Conservation (phyloP, 2,113 vertebrate genomes). For the Spermophilus dauricus region DNA sequence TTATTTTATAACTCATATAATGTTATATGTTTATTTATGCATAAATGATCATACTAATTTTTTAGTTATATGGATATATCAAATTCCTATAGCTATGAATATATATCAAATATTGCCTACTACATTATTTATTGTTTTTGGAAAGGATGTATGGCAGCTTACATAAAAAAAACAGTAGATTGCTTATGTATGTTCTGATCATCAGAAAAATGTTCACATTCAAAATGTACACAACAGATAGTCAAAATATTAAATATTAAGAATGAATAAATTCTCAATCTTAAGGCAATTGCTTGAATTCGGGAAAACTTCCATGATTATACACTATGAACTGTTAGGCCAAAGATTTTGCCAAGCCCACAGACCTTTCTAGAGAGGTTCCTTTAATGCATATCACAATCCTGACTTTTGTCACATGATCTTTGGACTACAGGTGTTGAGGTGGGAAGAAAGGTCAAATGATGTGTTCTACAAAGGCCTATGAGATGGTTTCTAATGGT, state of each 20-base stretch:
- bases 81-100: neutral
- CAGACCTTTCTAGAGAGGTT: neutral
- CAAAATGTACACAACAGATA: neutral
- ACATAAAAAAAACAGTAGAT: neutral
- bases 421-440: neutral
- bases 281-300: neutral
- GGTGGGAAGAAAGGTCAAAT: too few relatives aligned
- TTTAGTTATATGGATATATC: neutral
- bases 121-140: neutral
- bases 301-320: neutral
- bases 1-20: neutral
- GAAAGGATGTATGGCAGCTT: neutral
- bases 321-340: neutral
- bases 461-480: neutral
- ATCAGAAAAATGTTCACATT: neutral
- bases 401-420: neutral
- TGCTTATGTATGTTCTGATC: neutral
- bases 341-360: neutral
- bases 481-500: neutral
- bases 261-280: neutral
- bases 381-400: too few relatives aligned
- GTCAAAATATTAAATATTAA: neutral
- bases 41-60: neutral
- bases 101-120: neutral
- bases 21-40: neutral